Conservation (phyloP, 1,140 invertebrate species). For the Monomorium pharaonis region DNA sequence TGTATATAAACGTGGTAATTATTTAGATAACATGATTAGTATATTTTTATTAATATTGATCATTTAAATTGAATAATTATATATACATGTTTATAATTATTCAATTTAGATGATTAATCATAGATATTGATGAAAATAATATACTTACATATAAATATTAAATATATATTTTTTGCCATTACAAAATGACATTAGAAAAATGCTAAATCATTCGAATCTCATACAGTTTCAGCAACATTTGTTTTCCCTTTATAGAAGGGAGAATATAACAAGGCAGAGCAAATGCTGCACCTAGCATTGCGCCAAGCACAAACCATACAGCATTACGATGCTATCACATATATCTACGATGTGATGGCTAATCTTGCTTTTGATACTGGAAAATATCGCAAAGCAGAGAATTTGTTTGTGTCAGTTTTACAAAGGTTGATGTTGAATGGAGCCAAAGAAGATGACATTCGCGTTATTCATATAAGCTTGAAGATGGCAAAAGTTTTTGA, state of each 20-base stretch:
- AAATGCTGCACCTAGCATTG: constrained; percentile 93
- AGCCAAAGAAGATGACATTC: constrained; percentile 89
- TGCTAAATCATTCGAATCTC: not conserved
- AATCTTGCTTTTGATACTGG: constrained; percentile 93
- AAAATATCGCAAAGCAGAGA: constrained; percentile 93
- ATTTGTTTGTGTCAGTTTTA: constrained; percentile 93
- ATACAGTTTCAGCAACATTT: constrained; percentile 51
- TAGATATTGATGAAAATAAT: no score
- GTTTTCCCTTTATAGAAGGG: constrained; percentile 86
- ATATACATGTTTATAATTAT: no score
- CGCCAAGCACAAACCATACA: constrained; percentile 92
- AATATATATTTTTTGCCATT: not conserved
- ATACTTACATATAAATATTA: not conserved
- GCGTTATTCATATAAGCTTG: constrained; percentile 91
- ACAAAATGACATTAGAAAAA: not conserved
- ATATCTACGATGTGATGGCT: constrained; percentile 96
- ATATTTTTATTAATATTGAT: no score
- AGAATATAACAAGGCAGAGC: constrained; percentile 93
- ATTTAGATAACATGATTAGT: no score
- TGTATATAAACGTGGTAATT: not conserved
- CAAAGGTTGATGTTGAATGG: constrained; percentile 90
- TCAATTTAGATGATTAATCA: no score
- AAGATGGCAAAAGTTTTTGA: constrained; percentile 91
- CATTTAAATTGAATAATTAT: no score
- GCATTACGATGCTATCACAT: constrained; percentile 91